Base-by-base conservation (phyloP, 2,888 invertebrate genomes). In the Chydorus sphaericus region DNA sequence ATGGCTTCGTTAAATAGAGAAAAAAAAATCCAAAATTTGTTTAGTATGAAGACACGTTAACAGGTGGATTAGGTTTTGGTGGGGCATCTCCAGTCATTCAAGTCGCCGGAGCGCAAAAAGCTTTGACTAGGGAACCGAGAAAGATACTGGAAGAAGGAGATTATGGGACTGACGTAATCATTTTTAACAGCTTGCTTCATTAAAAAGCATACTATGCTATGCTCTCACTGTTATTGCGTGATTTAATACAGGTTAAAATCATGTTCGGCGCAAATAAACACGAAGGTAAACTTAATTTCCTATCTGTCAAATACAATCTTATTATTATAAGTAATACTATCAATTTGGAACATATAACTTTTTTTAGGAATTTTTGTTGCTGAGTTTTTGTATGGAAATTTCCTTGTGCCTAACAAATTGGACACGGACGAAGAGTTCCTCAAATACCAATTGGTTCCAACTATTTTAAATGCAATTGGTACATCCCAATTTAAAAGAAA, bases 231-330 rank as follows among this genome's bases (percentile, higher is more conserved):
- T n/a, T n/a, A n/a, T n/a, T n/a, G n/a, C n/a, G n/a, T n/a, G n/a
- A n/a, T n/a, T n/a, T 57, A 26, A 58, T 30, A 11, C 55, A 61
- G 20, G 60, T 62, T 2, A 60, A 62, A 14, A 56, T 62, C 38
- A 56, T 63, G 57, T 58, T 60, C 14, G 62, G 62, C 5, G 58
- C 61, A 36, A 61, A 60, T 20, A 60, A 60, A 31, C 58, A 62
- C 30, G 63, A 63, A 44, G 63, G 63, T 16, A n/a, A n/a, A n/a
- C n/a, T n/a, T n/a, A n/a, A n/a, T n/a, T n/a, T n/a, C n/a, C n/a
- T n/a, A n/a, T n/a, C n/a, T n/a, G n/a, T n/a, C n/a, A n/a, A n/a
- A n/a, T n/a, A n/a, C n/a, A n/a, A n/a, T n/a, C n/a, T n/a, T n/a
- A n/a, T n/a, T n/a, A n/a, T n/a, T n/a, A n/a, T n/a, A n/a, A n/a